Base-by-base conservation (phyloP, 2,797 vertebrate genomes). In the Spea hammondii region DNA sequence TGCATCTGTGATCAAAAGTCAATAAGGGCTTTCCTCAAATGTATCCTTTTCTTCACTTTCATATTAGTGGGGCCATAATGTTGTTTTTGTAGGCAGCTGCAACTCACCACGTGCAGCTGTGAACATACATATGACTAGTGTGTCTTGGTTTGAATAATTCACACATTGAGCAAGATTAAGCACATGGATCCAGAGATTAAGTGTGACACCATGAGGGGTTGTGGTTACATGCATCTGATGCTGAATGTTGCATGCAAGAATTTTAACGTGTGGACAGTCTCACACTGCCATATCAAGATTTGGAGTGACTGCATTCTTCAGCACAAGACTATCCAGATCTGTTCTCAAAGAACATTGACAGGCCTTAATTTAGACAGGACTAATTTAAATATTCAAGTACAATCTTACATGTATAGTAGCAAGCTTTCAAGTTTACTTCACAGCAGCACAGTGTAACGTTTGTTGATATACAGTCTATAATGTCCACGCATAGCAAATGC, bases 111-210 rank as follows among this genome's bases (percentile, higher is more conserved):
- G 6, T 62, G 49, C 78, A 79, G 71, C 71, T 74, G 72, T 10
- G 72, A 62, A 65, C 78, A 70, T 60, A 55, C 57, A 66, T 59
- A 46, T 57, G 55, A 66, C 59, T 64, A 55, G 46, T 50, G 48
- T 74, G 17, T 14, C 55, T 48, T 49, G 7, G 45, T 69, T 74
- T 62, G 32, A 79, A 73, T 65, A 59, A 64, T 79, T 79, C 66
- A 70, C 72, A 70, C 64, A 79, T 79, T 70, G 54, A 68, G 54
- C 51, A 68, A 69, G 65, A 60, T 65, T 68, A 79, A 74, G 72
- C 59, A 69, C 59, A 73, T 44, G 70, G 65, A 75, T 70, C 50
- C 72, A 49, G 72, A 66, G 78, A 75, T 74, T 79, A 74, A 57
- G 49, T 6, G 46, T 65, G 78, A 65, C 70, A 32, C 32, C 32